phyloP scores from a whole-genome alignment of 2,888 invertebrate species.

The Melanophora roralis region DNA sequence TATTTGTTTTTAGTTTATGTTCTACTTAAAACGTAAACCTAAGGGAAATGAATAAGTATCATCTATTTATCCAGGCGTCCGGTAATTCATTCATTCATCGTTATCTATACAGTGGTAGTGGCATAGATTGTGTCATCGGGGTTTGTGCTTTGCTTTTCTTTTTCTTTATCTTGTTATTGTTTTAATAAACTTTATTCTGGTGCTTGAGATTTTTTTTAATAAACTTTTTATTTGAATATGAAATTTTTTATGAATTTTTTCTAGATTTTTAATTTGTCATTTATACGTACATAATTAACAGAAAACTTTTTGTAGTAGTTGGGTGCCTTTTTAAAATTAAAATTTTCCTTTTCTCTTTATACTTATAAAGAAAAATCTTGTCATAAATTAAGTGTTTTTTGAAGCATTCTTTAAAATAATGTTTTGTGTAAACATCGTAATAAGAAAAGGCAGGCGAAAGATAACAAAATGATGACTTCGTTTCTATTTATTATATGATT shows the following conservation, averaged over 20 bases:
- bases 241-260: no score
- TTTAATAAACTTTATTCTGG: no score
- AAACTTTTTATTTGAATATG: no score
- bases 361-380: no score
- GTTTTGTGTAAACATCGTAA: no score
- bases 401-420: no score
- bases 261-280: background rate
- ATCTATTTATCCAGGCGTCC: background rate
- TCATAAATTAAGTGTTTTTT: no score
- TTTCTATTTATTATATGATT: no score
- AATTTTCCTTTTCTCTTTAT: no score
- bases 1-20: background rate
- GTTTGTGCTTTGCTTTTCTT: background rate
- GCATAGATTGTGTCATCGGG: background rate
- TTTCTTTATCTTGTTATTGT: background rate
- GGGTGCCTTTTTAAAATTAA: background rate
- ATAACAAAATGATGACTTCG: no score
- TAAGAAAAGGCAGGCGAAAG: no score
- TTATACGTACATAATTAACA: background rate
- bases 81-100: background rate
- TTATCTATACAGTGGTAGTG: background rate
- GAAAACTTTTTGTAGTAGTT: background rate
- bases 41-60: conserved; percentile 16
- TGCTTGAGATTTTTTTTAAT: no score
- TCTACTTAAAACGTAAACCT: background rate